These are phyloP conservation scores for Nemopilema nomurai DNA, from an alignment of 30 jellyfish, hydroid and myxozoan genomes.

Conservation along the genomic window DNA sequence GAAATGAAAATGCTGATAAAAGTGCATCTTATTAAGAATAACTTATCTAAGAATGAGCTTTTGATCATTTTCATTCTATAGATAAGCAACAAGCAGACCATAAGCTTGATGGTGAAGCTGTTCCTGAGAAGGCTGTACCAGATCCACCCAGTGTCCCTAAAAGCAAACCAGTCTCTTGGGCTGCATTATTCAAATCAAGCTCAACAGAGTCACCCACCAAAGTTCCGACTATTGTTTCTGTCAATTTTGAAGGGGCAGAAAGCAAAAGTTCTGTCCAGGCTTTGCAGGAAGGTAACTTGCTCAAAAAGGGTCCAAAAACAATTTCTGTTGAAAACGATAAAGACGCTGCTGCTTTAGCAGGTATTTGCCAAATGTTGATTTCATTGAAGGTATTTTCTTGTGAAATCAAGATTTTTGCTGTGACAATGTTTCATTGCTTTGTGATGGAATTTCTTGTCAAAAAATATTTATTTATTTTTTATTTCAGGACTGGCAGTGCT, in stretches of 20 bases:
- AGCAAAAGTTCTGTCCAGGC: not conserved
- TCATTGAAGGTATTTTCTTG: too few relatives aligned
- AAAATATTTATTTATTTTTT: too few relatives aligned
- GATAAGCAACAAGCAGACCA: not conserved
- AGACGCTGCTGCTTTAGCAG: conserved; percentile 62
- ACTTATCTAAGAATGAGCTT: not conserved
- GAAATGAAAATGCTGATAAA: too few relatives aligned
- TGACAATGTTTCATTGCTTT: too few relatives aligned
- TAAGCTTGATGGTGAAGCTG: not conserved
- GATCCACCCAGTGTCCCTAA: conserved; percentile 14
- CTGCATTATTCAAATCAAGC: conserved; percentile 58
- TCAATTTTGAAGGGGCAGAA: conserved; percentile 26
- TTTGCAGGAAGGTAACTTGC: not conserved
- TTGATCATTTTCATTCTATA: not conserved
- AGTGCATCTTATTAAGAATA: too few relatives aligned
- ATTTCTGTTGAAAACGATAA: conserved; percentile 46
- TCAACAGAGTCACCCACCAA: not conserved
- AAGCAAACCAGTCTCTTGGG: conserved; percentile 62
- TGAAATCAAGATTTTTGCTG: too few relatives aligned
- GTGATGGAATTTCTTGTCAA: too few relatives aligned
- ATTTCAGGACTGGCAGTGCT: too few relatives aligned
- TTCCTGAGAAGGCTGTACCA: not conserved
- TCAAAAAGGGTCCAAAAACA: not conserved
- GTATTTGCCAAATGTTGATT: conserved; percentile 21
- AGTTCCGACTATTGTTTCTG: conserved; percentile 31